Evolutionary conservation across 2,797 vertebrate species (phyloP).

Genomic region (Danio tinwini): DNA sequence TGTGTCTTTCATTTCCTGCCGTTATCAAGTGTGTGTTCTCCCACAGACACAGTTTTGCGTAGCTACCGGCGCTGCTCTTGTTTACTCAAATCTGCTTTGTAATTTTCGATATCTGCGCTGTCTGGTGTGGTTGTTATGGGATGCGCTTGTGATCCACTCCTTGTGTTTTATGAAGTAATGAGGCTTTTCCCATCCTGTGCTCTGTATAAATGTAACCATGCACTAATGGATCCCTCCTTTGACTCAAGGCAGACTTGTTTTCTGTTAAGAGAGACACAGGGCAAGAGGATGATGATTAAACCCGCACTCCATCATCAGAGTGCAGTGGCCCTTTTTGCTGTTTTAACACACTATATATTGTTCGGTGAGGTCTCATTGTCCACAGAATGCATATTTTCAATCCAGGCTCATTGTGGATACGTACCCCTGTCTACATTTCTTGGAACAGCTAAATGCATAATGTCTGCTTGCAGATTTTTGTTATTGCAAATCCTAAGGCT

Average conservation of each 20-base stretch:
- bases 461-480: too few species aligned
- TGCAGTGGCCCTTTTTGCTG: neutral
- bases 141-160: constrained; percentile 9
- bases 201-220: constrained; percentile 18
- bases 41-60: neutral
- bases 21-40: neutral
- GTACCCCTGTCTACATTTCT: too few species aligned
- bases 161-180: constrained; percentile 14
- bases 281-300: constrained; percentile 30
- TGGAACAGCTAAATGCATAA: too few species aligned
- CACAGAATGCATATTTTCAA: neutral
- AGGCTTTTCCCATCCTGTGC: constrained; percentile 7
- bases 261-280: constrained; percentile 30
- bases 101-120: neutral
- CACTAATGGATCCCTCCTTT: constrained; percentile 34
- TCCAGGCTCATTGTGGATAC: too few species aligned
- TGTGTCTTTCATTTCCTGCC: neutral
- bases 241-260: constrained; percentile 1
- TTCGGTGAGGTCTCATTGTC: neutral
- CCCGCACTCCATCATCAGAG: neutral
- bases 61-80: neutral
- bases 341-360: constrained; percentile 3
- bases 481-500: too few species aligned
- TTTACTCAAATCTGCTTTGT: neutral
- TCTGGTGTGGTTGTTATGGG: constrained; percentile 30